Conservation (phyloP, 2,113 vertebrate species). For the Alces alces region DNA sequence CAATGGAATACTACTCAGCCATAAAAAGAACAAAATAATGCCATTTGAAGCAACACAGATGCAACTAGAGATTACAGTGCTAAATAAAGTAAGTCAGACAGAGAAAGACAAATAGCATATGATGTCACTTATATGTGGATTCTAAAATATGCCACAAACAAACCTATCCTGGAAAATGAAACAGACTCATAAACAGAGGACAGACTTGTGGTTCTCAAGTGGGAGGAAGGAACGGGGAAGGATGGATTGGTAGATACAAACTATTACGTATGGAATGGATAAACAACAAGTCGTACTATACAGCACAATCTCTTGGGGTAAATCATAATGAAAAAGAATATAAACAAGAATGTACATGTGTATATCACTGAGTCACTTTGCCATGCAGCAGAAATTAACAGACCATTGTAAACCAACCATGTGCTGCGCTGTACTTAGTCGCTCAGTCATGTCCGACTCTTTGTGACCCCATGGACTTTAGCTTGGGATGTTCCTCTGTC, state of each 20-base stretch:
- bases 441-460: not conserved
- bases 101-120: not conserved
- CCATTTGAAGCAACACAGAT: not conserved
- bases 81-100: not conserved
- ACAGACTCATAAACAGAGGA: not conserved
- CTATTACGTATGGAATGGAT: not conserved
- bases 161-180: not conserved
- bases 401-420: not conserved
- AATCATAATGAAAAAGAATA: not conserved
- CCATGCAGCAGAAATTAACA: not conserved
- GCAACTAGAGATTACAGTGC: not conserved
- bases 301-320: not conserved
- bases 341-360: not conserved
- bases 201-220: not conserved
- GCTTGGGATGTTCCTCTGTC: not conserved
- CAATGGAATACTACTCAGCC: not conserved
- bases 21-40: not conserved
- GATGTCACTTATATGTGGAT: not conserved
- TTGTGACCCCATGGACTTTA: not conserved
- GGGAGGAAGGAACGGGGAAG: not conserved
- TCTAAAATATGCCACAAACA: not conserved
- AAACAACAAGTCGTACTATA: not conserved
- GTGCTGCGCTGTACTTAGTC: not conserved
- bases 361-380: not conserved
- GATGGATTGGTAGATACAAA: not conserved